phyloP scores from a whole-genome alignment of 2,888 invertebrate genomes.

The Metopia argyrocephala region DNA sequence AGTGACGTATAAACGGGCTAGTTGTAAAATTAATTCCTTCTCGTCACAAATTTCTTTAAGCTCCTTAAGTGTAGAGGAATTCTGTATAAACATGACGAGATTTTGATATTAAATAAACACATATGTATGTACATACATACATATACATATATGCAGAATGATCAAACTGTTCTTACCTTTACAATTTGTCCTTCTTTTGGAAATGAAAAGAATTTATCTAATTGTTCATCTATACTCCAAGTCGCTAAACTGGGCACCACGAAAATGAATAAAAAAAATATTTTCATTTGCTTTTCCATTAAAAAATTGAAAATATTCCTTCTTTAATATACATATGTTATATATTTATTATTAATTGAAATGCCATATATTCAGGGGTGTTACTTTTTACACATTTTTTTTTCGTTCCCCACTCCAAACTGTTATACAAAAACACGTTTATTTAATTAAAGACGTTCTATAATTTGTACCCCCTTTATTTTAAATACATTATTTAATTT shows the following conservation, averaged over 20 bases:
- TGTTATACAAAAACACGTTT: background rate
- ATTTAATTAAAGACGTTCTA: conserved; percentile 3
- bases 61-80: conserved; percentile 5
- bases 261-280: background rate
- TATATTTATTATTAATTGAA: background rate
- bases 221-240: conserved; percentile 17
- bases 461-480: conserved; percentile 40
- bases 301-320: background rate
- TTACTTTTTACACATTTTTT: background rate
- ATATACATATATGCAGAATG: too few species aligned
- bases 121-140: too few species aligned
- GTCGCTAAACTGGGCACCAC: background rate
- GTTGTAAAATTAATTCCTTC: conserved; percentile 79
- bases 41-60: conserved; percentile 72
- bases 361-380: background rate
- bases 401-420: background rate
- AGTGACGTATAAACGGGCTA: conserved; percentile 80
- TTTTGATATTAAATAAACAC: too few species aligned
- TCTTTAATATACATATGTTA: background rate
- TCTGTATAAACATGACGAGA: too few species aligned
- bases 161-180: conserved; percentile 32
- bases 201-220: conserved; percentile 1
- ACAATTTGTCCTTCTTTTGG: background rate
- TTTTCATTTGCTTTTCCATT: background rate
- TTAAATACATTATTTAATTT: conserved; percentile 37